Conservation (phyloP, 2,888 invertebrate genomes). For the Operophtera brumata region DNA sequence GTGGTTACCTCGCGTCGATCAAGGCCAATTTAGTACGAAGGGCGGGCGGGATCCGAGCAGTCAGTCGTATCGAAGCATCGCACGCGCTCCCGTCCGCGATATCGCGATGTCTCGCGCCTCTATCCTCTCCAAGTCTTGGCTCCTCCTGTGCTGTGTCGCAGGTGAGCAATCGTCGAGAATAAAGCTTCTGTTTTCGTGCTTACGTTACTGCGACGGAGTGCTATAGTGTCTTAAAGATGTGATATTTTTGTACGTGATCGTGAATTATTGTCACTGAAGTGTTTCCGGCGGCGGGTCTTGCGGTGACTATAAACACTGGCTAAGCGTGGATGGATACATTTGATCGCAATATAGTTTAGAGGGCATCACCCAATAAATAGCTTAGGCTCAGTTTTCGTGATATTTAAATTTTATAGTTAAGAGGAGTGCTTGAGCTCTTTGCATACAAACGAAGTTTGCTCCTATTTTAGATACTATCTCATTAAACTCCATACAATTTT, state of each 20-base stretch:
- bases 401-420: too few species aligned
- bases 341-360: background rate
- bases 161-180: conserved; percentile 46
- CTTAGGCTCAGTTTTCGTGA: too few species aligned
- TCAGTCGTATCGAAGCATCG: conserved; percentile 29
- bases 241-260: conserved; percentile 15
- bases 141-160: conserved; percentile 60
- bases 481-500: too few species aligned
- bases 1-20: conserved; percentile 50
- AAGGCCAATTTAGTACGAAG: conserved; percentile 60
- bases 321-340: background rate
- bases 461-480: too few species aligned
- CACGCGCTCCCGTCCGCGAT: conserved; percentile 7
- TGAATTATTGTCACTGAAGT: conserved; percentile 5
- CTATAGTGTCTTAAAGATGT: conserved; percentile 5
- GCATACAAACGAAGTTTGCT: too few species aligned
- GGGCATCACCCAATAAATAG: too few species aligned
- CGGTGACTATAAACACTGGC: background rate
- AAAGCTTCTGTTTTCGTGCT: background rate
- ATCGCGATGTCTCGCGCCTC: conserved; percentile 10
- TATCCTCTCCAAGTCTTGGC: conserved; percentile 11
- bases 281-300: conserved; percentile 5
- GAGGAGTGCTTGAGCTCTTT: too few species aligned
- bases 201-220: background rate
- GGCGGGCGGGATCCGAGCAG: conserved; percentile 54